These are phyloP conservation scores for Drosophila suboccidentalis DNA, from an alignment of 2,888 invertebrate genomes.

Conservation along the genomic window DNA sequence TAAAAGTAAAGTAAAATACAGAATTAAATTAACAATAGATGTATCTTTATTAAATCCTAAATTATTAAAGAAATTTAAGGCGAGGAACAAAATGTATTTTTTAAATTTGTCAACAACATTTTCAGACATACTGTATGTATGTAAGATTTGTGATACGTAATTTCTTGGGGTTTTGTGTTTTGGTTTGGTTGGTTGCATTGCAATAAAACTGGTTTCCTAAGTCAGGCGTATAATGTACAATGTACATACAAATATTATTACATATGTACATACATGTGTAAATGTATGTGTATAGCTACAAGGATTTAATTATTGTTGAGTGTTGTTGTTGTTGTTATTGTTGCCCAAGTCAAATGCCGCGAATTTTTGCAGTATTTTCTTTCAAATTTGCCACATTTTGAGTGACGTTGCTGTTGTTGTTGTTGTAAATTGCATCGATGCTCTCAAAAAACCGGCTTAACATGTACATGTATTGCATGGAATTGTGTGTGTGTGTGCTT, in stretches of 20 bases:
- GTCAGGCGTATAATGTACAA: slow-evolving; percentile 72
- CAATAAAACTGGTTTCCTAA: slow-evolving; percentile 82
- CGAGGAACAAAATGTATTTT: too few species aligned
- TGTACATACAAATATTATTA: slow-evolving; percentile 13
- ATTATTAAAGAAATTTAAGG: too few species aligned
- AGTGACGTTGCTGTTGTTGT: slow-evolving; percentile 30
- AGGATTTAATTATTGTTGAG: slow-evolving; percentile 68
- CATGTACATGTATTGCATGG: slow-evolving; percentile 36
- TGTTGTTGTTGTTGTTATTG: slow-evolving; percentile 32
- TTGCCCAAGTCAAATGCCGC: slow-evolving; percentile 50
- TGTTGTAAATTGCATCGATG: slow-evolving; percentile 54
- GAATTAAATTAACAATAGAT: too few species aligned
- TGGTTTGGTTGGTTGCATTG: slow-evolving; percentile 72
- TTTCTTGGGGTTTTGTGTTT: slow-evolving; percentile 71
- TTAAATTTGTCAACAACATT: background rate
- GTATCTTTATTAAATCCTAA: too few species aligned
- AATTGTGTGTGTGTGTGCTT: slow-evolving; percentile 26
- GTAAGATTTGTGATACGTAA: slow-evolving; percentile 73
- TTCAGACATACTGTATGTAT: background rate
- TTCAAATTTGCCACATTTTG: slow-evolving; percentile 72
- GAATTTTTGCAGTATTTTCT: slow-evolving; percentile 67
- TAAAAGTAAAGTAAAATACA: background rate
- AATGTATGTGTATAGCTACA: slow-evolving; percentile 22
- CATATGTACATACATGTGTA: background rate
- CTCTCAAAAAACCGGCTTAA: slow-evolving; percentile 69